Evolutionary conservation across 1,140 invertebrate genomes (phyloP).

Genomic region (Chymomyza costata): DNA sequence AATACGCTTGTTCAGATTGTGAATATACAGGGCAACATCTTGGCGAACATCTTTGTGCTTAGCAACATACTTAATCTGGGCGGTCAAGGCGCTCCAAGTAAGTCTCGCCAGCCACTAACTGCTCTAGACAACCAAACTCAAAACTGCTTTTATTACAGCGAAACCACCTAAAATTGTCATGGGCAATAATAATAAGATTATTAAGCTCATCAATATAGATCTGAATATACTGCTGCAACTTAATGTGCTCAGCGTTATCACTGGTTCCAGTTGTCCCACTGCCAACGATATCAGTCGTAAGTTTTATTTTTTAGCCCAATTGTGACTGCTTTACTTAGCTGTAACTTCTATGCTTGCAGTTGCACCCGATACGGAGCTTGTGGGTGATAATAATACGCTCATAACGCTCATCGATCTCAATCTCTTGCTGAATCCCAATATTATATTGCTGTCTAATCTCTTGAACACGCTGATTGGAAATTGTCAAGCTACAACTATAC

Average conservation of each 20-base stretch:
- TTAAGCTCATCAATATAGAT: constrained; percentile 41
- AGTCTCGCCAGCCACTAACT: too few relatives aligned
- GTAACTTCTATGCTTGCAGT: not conserved
- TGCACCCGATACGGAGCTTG: constrained; percentile 7
- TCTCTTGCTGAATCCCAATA: too few relatives aligned
- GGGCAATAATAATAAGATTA: too few relatives aligned
- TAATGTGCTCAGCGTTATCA: constrained; percentile 25
- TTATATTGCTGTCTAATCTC: too few relatives aligned
- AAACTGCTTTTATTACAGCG: constrained; percentile 1
- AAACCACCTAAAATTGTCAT: too few relatives aligned
- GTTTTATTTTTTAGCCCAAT: not conserved
- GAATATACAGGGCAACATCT: not conserved
- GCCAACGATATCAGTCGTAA: constrained; percentile 13
- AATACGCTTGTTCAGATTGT: too few relatives aligned
- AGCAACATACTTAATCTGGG: not conserved
- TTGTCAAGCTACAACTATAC: too few relatives aligned
- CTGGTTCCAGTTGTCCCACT: constrained; percentile 22
- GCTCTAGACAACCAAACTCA: not conserved
- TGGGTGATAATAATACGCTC: constrained; percentile 10
- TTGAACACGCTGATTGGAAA: too few relatives aligned
- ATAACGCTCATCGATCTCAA: constrained; percentile 9
- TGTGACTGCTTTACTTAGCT: too few relatives aligned
- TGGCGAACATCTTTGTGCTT: not conserved
- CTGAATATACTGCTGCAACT: constrained; percentile 18
- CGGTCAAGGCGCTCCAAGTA: constrained; percentile 26